phyloP scores from a whole-genome alignment of 2,113 vertebrate species.

The Pongo abelii region DNA sequence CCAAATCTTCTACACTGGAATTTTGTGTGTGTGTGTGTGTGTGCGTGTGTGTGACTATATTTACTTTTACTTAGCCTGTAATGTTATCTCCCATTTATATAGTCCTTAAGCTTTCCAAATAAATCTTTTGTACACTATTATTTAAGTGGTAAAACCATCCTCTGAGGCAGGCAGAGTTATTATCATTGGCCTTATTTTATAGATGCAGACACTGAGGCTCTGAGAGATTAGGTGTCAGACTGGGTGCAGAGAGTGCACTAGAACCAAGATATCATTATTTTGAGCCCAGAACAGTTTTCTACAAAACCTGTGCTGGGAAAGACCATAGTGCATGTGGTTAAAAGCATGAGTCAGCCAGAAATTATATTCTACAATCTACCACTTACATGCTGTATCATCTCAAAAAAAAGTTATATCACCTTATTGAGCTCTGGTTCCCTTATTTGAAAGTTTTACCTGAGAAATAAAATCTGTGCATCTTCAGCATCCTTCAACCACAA shows the following conservation, averaged over 20 bases:
- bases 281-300: not conserved
- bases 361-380: not conserved
- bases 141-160: not conserved
- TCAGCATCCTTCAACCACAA: not conserved
- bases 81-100: not conserved
- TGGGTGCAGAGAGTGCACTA: not conserved
- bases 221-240: not conserved
- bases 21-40: not conserved
- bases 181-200: not conserved
- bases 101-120: not conserved
- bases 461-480: not conserved
- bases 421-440: not conserved
- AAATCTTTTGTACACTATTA: not conserved
- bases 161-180: not conserved
- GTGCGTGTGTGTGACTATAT: not conserved
- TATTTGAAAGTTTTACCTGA: not conserved
- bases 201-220: not conserved
- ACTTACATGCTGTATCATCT: not conserved
- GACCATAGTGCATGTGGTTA: not conserved
- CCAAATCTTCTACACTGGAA: not conserved
- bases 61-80: not conserved
- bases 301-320: not conserved
- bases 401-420: not conserved
- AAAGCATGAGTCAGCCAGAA: not conserved
- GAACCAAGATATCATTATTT: not conserved